A percentile compares a stretch with the other conserved stretches of the same genome.
Evolutionary conservation across 37 sponge, comb jelly and placozoan genomes (phyloP).

Genomic region (Petrosia ficiformis): DNA sequence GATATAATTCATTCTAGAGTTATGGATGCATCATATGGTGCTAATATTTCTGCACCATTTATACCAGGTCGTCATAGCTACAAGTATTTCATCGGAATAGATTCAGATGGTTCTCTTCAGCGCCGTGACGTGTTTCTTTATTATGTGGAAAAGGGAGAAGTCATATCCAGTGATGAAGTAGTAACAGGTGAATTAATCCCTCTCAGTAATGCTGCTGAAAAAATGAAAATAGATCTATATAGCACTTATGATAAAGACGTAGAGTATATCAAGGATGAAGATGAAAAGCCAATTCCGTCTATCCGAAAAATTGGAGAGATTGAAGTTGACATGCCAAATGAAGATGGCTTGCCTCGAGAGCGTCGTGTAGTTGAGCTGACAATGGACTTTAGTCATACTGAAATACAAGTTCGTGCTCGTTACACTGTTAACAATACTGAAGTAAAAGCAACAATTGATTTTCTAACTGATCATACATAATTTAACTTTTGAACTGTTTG

Average conservation of each 20-base stretch:
- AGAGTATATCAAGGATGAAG: background rate
- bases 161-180: conserved; percentile 1
- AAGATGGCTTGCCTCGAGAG: background rate
- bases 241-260: conserved; percentile 1
- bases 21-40: conserved; percentile 42
- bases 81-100: background rate
- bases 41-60: background rate
- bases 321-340: conserved; percentile 10
- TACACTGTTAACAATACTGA: conserved; percentile 5
- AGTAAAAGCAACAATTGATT: conserved; percentile 24
- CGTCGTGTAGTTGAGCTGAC: conserved; percentile 12
- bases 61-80: background rate
- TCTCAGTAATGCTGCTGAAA: background rate
- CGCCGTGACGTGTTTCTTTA: background rate
- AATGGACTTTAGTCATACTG: conserved; percentile 42
- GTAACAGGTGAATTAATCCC: conserved; percentile 1
- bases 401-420: conserved; percentile 32
- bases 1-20: conserved; percentile 7
- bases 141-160: conserved; percentile 4
- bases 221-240: conserved; percentile 19
- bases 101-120: background rate
- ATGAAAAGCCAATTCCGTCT: conserved; percentile 2
- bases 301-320: conserved; percentile 10
- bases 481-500: background rate
- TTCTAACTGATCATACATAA: background rate